A percentile compares a stretch with the other conserved stretches of the same genome.
phyloP scores from a whole-genome alignment of 2,888 invertebrate genomes.

The Drosophila percnosoma region DNA sequence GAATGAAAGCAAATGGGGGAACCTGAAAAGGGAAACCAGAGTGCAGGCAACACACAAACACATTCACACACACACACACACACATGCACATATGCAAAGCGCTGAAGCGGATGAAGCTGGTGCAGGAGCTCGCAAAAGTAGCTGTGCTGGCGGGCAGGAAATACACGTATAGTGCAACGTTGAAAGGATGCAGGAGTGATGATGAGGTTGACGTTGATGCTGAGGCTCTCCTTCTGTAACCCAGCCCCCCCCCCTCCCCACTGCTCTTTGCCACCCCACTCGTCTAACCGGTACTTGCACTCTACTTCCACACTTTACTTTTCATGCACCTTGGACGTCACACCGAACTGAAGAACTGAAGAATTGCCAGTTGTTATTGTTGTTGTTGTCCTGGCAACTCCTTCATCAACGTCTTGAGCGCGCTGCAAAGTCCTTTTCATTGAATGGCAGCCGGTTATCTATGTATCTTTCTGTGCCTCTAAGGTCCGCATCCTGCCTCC shows the following conservation, averaged over 20 bases:
- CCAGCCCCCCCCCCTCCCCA: background rate
- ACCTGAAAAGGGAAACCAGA: slow-evolving; percentile 11
- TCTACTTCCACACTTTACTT: slow-evolving; percentile 74
- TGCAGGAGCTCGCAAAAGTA: slow-evolving; percentile 14
- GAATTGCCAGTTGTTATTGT: slow-evolving; percentile 1
- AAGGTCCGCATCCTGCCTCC: background rate
- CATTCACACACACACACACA: background rate
- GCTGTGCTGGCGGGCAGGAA: slow-evolving; percentile 17
- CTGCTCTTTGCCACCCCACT: background rate
- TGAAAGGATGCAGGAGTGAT: slow-evolving; percentile 40
- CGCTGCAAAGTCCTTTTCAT: slow-evolving; percentile 71
- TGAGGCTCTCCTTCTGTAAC: background rate
- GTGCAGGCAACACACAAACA: slow-evolving; percentile 4
- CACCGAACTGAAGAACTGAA: slow-evolving; percentile 27
- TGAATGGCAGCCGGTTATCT: slow-evolving; percentile 68
- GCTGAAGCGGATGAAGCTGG: slow-evolving; percentile 31
- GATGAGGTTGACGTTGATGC: slow-evolving; percentile 8
- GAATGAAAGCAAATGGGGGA: background rate
- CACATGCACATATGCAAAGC: slow-evolving; percentile 18
- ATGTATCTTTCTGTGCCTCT: slow-evolving; percentile 49
- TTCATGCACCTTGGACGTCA: slow-evolving; percentile 47
- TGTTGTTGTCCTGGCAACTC: slow-evolving; percentile 22
- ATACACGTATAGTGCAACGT: slow-evolving; percentile 13
- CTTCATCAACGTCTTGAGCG: slow-evolving; percentile 53
- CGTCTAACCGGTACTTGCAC: slow-evolving; percentile 42